Base-by-base conservation (phyloP, 2,113 vertebrate species). In the Amphiprion percula region DNA sequence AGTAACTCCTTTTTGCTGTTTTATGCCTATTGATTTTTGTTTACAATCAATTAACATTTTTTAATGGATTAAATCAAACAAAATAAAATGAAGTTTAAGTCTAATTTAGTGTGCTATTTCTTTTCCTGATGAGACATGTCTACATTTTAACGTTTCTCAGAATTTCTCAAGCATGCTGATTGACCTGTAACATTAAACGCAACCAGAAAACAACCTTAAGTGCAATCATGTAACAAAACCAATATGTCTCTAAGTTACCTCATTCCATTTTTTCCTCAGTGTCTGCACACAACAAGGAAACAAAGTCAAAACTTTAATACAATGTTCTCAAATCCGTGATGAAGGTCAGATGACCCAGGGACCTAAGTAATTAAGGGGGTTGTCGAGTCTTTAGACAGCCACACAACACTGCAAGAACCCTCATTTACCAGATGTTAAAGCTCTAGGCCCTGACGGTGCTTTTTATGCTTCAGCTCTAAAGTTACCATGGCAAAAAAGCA, bases 401-500 rank as follows among this genome's bases (percentile, higher is more conserved):
- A 41, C 55, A 66, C 62, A 30, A 80, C 68, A 37, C 55, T n/a
- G 47, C 19, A 74, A 47, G 56, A 71, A 60, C 12, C 54, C 79
- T 64, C 61, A 73, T 84, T 91, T 58, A 76, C 68, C 68, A 87
- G 59, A 85, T 79, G 39, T 82, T 61, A 84, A 82, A 74, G 74
- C 44, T 63, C 64, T 37, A 49, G 68, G 62, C 56, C 67, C 64
- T 23, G 59, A 61, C 59, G 7, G 46, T 39, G 24, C 68, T 77
- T 87, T 90, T 87, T 87, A 85, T 82, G 37, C 67, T 75, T 49
- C 19, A 53, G 47, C 82, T 90, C 17, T 85, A 83, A 92, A 88
- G 93, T 92, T 87, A 79, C 91, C 91, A 93, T 92, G 83, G 91
- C 85, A 87, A 92, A 83, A 52, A 70, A 78, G 85, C 55, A 65